Base-by-base conservation (phyloP, 1,140 invertebrate species). In the Tetraneura akinire region DNA sequence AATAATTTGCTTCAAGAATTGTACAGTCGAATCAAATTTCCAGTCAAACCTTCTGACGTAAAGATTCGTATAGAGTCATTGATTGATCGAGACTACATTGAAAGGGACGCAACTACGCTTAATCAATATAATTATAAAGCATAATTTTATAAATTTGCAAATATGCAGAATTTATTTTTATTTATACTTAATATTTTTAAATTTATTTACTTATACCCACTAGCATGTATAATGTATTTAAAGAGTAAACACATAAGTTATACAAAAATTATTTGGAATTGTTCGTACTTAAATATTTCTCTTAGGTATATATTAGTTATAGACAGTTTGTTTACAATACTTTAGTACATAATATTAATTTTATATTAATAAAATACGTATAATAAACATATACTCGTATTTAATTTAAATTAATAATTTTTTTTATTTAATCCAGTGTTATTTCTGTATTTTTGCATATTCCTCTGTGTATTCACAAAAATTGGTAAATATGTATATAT, bases 71-170 rank as follows among this genome's bases (percentile, higher is more conserved):
- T 99, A 82, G 97, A 99, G 86, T 98, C 96, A 51, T 88, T 99
- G 18, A 99, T 99, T 84, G 97, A 99, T 85, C 89, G 97, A 85
- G 97, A 99, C 86, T 99, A 99, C 86, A 97, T 99, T 94, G 95
- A 98, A 86, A 89, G 97, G 80, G 97, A 99, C 86, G 97, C 98
- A 87, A 96, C 98, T 86, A 98, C 97, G 88, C 91, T 95, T 81
- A 98, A 98, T 87, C 93, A 96, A 86, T 99, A 99, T 87, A 97
- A 98, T 87, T 99, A 99, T 86, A 96, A 99, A 85, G 97, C 97
- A 83, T 99, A 94, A 76, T 57, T 45, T 23, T 42, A 60, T 60
- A 11, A 55, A 23, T 74, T 57, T 74, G 71, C 29, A 55, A 55
- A 42, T 42, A 57, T 23, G 49, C 53, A n/a, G 51, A 42, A 29